Conservation (phyloP, 1,140 invertebrate genomes). For the Pseudomyrmex pallidus region DNA sequence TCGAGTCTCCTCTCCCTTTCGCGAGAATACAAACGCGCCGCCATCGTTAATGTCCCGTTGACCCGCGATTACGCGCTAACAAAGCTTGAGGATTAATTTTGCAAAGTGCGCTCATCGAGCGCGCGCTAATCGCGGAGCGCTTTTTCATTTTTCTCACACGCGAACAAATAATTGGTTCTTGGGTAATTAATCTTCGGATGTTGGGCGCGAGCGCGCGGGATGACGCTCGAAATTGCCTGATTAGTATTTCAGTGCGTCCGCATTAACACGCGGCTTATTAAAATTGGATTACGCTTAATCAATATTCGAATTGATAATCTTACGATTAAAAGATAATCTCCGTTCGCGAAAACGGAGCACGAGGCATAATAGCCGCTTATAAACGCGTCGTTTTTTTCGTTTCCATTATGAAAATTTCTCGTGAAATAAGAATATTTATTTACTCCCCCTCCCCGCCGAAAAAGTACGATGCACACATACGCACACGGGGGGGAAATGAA, state of each 20-base stretch:
- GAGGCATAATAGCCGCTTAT: neutral
- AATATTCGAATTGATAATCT: constrained; percentile 30
- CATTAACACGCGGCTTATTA: constrained; percentile 27
- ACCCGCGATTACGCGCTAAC: constrained; percentile 50
- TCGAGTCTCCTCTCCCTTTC: neutral
- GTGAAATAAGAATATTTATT: too few species aligned
- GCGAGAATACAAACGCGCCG: neutral
- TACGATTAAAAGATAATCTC: constrained; percentile 36
- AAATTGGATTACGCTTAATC: constrained; percentile 49
- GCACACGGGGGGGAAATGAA: neutral
- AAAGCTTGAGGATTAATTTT: constrained; percentile 53
- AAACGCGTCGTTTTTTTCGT: too few species aligned
- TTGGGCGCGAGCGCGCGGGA: neutral
- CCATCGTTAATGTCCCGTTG: constrained; percentile 41
- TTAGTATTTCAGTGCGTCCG: constrained; percentile 27
- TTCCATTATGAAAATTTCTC: too few species aligned
- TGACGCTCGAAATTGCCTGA: constrained; percentile 19
- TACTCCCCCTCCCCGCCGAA: too few species aligned
- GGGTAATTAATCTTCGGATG: constrained; percentile 53
- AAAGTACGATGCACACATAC: neutral
- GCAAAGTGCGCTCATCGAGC: constrained; percentile 27
- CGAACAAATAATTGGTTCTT: constrained; percentile 54
- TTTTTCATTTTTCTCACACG: constrained; percentile 46
- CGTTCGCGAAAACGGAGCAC: neutral
- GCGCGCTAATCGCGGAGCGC: neutral